Conservation (phyloP, 1,140 invertebrate genomes). For the Aplysia californica region DNA sequence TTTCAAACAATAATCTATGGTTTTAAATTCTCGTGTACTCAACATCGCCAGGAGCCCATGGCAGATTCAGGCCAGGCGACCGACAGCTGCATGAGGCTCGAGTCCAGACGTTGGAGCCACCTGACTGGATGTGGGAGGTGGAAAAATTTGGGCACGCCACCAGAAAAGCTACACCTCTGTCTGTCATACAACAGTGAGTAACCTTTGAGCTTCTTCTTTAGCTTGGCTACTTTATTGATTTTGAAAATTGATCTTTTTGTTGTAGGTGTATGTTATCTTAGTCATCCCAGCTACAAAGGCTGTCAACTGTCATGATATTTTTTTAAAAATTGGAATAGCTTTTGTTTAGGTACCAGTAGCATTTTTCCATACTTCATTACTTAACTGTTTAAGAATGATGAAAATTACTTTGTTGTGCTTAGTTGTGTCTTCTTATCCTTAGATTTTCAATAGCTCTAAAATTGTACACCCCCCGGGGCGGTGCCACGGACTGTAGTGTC, state of each 20-base stretch:
- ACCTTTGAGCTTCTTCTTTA: background rate
- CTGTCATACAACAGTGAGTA: conserved; percentile 24
- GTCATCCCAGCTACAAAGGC: background rate
- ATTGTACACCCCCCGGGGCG: no score
- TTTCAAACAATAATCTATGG: background rate
- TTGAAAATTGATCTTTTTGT: background rate
- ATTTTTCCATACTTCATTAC: background rate
- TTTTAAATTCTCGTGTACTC: background rate
- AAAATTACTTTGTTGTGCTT: no score
- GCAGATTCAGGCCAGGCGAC: conserved; percentile 28
- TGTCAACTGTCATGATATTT: background rate
- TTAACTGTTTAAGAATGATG: no score
- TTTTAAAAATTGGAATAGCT: background rate
- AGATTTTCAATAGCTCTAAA: no score
- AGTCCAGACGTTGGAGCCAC: conserved; percentile 54
- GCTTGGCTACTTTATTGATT: background rate
- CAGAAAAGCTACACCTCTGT: conserved; percentile 36
- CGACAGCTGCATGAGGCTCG: conserved; percentile 40
- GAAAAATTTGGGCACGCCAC: conserved; percentile 55
- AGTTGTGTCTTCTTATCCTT: no score
- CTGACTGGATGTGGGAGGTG: conserved; percentile 57
- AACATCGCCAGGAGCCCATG: conserved; percentile 51
- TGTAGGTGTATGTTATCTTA: background rate
- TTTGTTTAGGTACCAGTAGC: background rate
- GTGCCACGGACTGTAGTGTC: no score